Conservation (phyloP, 2,797 vertebrate genomes). For the Molossus molossus region DNA sequence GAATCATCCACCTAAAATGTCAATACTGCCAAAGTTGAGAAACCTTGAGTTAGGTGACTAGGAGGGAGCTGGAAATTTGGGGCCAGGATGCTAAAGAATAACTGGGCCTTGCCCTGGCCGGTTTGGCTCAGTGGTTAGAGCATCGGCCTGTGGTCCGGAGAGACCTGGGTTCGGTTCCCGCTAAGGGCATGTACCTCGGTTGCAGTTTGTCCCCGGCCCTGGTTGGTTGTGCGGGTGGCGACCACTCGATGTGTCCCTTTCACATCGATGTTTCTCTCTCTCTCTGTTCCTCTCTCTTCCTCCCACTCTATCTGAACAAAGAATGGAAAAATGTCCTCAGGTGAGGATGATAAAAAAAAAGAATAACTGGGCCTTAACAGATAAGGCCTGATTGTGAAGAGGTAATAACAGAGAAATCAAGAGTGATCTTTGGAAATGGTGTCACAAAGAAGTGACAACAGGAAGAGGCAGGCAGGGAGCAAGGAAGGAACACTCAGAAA, state of each 20-base stretch:
- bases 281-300: no score
- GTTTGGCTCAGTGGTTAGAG: no score
- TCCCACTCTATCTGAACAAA: no score
- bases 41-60: background rate
- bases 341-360: no score
- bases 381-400: background rate
- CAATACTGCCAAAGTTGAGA: background rate
- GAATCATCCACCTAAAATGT: background rate
- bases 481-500: background rate
- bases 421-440: background rate
- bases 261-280: no score
- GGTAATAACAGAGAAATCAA: background rate
- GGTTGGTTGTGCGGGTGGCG: no score
- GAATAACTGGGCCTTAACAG: background rate
- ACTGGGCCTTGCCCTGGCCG: background rate
- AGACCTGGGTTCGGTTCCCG: no score
- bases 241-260: no score
- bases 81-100: background rate
- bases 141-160: no score
- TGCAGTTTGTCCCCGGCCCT: no score
- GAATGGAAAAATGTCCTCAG: no score
- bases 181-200: no score
- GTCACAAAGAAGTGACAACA: background rate
- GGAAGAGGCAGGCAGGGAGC: background rate
- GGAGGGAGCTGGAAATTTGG: background rate